Conservation (phyloP, 2,797 vertebrate species). For the Muraenolepis orangiensis region DNA sequence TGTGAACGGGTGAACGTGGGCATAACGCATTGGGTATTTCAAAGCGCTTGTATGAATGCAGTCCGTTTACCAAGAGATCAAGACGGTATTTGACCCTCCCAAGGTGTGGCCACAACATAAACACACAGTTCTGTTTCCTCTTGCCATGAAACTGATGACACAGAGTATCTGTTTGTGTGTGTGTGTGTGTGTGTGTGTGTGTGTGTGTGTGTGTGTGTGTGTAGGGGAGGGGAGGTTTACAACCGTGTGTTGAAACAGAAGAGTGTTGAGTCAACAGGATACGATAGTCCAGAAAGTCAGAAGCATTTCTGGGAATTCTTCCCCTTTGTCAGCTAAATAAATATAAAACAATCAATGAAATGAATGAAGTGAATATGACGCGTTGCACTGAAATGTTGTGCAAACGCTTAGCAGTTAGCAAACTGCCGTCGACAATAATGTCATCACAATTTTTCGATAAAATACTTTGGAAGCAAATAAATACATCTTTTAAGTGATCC, state of each 20-base stretch:
- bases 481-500: no score
- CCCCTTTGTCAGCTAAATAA: slow-evolving; percentile 51
- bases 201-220: slow-evolving; percentile 28
- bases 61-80: no score
- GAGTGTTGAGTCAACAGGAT: slow-evolving; percentile 98
- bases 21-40: no score
- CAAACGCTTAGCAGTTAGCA: not conserved
- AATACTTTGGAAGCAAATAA: no score
- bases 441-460: no score
- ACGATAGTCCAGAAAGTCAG: slow-evolving; percentile 83
- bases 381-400: not conserved
- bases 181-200: slow-evolving; percentile 40
- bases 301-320: slow-evolving; percentile 79
- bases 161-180: slow-evolving; percentile 40
- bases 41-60: no score
- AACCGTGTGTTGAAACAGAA: slow-evolving; percentile 77
- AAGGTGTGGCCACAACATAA: slow-evolving; percentile 52
- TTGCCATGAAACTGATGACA: slow-evolving; percentile 66
- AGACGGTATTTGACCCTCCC: slow-evolving; percentile 10
- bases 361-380: slow-evolving; percentile 60
- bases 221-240: slow-evolving; percentile 54
- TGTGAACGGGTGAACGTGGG: no score
- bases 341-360: slow-evolving; percentile 48
- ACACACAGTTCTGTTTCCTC: slow-evolving; percentile 55
- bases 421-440: not conserved